Conservation (phyloP, 2,888 invertebrate species). For the Branchinecta sandiegonensis region DNA sequence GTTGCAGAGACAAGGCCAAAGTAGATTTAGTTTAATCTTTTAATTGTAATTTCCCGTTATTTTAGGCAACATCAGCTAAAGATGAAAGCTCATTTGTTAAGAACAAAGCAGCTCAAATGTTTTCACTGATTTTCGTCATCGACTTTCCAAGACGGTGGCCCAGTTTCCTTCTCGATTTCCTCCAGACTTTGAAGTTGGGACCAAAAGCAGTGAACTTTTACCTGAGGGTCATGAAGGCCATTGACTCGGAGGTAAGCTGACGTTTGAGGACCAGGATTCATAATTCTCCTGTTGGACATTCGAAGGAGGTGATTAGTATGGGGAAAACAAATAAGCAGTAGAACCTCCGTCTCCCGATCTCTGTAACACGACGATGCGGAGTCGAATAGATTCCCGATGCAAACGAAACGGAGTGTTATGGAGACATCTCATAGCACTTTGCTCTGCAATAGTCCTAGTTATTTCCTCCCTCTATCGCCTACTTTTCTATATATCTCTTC, state of each 20-base stretch:
- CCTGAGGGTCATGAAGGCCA: constrained; percentile 39
- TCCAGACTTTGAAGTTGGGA: constrained; percentile 33
- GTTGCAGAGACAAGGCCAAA: no score
- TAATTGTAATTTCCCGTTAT: constrained; percentile 11
- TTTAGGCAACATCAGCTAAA: constrained; percentile 19
- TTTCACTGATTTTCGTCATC: constrained; percentile 39
- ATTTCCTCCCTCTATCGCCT: no score
- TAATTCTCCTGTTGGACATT: constrained; percentile 10
- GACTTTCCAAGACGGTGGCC: constrained; percentile 43
- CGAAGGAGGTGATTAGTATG: background rate
- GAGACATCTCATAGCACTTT: no score
- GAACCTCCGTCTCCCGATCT: no score
- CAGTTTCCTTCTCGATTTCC: constrained; percentile 39
- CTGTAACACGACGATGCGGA: background rate
- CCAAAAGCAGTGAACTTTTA: constrained; percentile 38
- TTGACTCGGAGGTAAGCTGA: constrained; percentile 40
- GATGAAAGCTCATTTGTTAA: constrained; percentile 18
- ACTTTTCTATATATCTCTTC: no score
- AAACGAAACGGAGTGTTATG: no score
- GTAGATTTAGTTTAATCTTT: no score
- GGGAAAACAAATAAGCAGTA: background rate
- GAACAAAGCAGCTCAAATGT: constrained; percentile 34
- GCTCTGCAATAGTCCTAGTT: no score
- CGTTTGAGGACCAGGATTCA: constrained; percentile 35
- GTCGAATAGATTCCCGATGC: no score